Base-by-base conservation (phyloP, 2,797 vertebrate genomes). In the Phrynocephalus guinanensis region DNA sequence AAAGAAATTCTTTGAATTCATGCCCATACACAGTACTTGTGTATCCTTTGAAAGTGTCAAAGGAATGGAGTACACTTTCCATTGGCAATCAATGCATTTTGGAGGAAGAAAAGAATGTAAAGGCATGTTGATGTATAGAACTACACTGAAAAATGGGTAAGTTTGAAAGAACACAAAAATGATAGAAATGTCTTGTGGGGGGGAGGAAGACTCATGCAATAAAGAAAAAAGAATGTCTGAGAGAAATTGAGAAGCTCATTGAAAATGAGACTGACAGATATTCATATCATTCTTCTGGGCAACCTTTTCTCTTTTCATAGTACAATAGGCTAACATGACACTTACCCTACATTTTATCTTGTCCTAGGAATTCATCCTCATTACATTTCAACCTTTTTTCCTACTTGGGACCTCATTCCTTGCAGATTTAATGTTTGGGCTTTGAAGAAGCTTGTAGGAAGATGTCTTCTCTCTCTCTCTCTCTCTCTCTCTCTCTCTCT, bases 311-410 rank as follows among this genome's bases (percentile, higher is more conserved):
- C 18, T 28, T 5, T 52, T 16, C 48, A 73, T 73, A 73, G 28
- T 33, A 30, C n/a, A 72, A 60, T 15, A 60, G 70, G 48, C 16
- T 15, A 30, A 66, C 38, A 10, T 67, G 33, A 38, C 30, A 56
- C 50, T 82, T 82, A 24, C 28, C 50, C 48, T 72, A 33, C 68
- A 81, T 83, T 71, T 71, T 71, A 30, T 72, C n/a, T 71, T 83
- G 28, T 52, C 71, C 28, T 83, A 33, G 79, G 56, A 80, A 63
- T 24, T 33, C 38, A 38, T 82, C 38, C 44, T 70, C 38, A 15
- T 48, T 82, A 48, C 15, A 44, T 82, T 72, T 72, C 70, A 84
- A 4, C 6, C 38, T 44, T 50, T 52, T 56, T 56, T 60, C 70
- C n/a, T 44, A 24, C 11, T 24, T 24, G 20, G 4, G 56, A 56